A percentile compares a stretch with the other conserved stretches of the same genome.
phyloP scores from a whole-genome alignment of 2,888 invertebrate species.

The Plusia festucae region DNA sequence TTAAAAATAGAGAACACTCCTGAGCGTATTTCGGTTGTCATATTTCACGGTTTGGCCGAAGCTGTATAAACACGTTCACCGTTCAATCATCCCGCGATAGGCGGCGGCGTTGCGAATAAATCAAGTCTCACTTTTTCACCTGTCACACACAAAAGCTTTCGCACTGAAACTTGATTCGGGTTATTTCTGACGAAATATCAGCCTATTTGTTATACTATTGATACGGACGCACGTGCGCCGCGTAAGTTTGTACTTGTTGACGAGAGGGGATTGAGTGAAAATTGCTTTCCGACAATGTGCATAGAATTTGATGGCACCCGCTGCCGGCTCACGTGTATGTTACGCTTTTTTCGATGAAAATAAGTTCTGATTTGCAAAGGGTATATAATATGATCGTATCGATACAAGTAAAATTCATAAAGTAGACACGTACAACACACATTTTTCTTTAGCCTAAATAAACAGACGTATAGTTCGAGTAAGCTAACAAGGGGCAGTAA shows the following conservation, averaged over 20 bases:
- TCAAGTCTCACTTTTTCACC: slow-evolving; percentile 89
- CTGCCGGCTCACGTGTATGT: slow-evolving; percentile 59
- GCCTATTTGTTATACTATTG: slow-evolving; percentile 89
- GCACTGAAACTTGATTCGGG: slow-evolving; percentile 89
- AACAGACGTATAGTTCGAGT: slow-evolving; percentile 31
- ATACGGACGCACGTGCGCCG: slow-evolving; percentile 86
- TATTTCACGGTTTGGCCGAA: slow-evolving; percentile 84
- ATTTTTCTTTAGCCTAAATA: slow-evolving; percentile 56
- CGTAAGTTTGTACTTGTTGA: slow-evolving; percentile 88
- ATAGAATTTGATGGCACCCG: slow-evolving; percentile 84
- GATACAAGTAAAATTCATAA: slow-evolving; percentile 41
- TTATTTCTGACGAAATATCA: slow-evolving; percentile 89
- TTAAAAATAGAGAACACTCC: slow-evolving; percentile 62
- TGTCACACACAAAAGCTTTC: slow-evolving; percentile 89
- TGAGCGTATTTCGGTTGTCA: slow-evolving; percentile 81
- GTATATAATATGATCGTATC: slow-evolving; percentile 47
- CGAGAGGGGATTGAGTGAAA: slow-evolving; percentile 87
- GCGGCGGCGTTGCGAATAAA: slow-evolving; percentile 88
- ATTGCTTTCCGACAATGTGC: slow-evolving; percentile 86
- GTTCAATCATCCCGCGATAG: slow-evolving; percentile 88
- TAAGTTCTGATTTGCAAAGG: slow-evolving; percentile 50
- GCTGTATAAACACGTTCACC: slow-evolving; percentile 86
- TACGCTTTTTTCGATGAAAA: slow-evolving; percentile 55
- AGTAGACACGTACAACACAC: slow-evolving; percentile 29
- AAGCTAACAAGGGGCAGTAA: slow-evolving; percentile 47